These are phyloP conservation scores for Falco cherrug DNA, from an alignment of 2,797 vertebrate genomes.

Conservation along the genomic window DNA sequence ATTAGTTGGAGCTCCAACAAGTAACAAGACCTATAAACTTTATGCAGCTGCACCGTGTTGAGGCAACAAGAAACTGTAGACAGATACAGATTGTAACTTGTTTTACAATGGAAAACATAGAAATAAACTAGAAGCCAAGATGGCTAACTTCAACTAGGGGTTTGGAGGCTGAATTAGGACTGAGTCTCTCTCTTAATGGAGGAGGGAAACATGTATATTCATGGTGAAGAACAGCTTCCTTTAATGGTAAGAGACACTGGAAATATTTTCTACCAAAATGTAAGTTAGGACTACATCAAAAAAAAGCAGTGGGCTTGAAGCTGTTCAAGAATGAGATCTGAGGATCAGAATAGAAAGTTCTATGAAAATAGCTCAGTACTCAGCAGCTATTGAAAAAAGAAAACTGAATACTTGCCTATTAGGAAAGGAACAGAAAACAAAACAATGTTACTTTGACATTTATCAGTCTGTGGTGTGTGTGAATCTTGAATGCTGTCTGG, in stretches of 20 bases:
- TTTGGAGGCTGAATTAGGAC: neutral
- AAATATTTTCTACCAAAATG: neutral
- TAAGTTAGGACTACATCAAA: neutral
- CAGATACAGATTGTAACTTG: neutral
- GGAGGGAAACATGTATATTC: neutral
- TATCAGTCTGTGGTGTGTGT: rapidly evolving
- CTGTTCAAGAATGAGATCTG: neutral
- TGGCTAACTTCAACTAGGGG: neutral
- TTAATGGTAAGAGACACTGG: neutral
- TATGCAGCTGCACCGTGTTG: neutral
- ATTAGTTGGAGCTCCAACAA: neutral
- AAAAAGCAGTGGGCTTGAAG: neutral
- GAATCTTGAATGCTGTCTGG: neutral
- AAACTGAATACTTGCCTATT: neutral
- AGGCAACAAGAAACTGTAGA: neutral
- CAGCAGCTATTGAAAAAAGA: neutral
- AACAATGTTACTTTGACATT: neutral
- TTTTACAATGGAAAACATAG: neutral
- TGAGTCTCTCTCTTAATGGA: neutral
- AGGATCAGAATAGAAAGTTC: neutral
- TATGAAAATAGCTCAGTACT: neutral
- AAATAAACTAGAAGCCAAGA: neutral
- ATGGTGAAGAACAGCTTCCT: neutral
- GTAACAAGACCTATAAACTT: neutral
- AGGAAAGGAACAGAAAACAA: neutral